Percentiles rank a stretch among this genome's conserved stretches.
These are phyloP conservation scores for Siniperca scherzeri DNA, from an alignment of 2,797 vertebrate species.

Conservation along the genomic window DNA sequence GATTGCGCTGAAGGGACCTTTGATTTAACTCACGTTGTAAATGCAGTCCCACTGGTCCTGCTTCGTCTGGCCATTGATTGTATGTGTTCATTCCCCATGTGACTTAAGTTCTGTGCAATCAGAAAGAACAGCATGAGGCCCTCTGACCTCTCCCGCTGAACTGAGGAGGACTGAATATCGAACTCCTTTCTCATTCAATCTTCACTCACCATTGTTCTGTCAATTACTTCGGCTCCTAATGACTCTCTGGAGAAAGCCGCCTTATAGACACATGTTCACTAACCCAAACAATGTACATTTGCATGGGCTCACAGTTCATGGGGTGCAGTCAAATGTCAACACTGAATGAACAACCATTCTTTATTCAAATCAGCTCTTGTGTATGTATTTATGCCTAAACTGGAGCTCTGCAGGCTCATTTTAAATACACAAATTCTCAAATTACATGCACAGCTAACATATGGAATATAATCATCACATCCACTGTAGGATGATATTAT, in stretches of 20 bases:
- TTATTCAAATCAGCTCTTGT: constrained; percentile 43
- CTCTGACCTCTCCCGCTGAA: constrained; percentile 70
- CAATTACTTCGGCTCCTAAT: constrained; percentile 67
- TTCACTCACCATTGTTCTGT: constrained; percentile 80
- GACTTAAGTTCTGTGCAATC: constrained; percentile 70
- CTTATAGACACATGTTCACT: constrained; percentile 56
- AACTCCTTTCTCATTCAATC: constrained; percentile 76
- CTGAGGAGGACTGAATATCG: constrained; percentile 70
- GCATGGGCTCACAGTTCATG: constrained; percentile 39
- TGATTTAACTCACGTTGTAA: constrained; percentile 78
- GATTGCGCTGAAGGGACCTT: constrained; percentile 70
- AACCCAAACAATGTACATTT: constrained; percentile 63
- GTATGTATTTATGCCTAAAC: constrained; percentile 11
- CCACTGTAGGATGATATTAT: constrained; percentile 21
- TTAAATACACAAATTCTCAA: constrained; percentile 32
- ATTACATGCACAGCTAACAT: constrained; percentile 14
- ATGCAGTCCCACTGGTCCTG: constrained; percentile 61
- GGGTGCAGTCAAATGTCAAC: constrained; percentile 52
- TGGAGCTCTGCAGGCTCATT: constrained; percentile 24
- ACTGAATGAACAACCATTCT: constrained; percentile 41
- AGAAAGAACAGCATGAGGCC: constrained; percentile 66
- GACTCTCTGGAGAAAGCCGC: constrained; percentile 55
- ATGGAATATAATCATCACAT: constrained; percentile 34
- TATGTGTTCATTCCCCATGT: constrained; percentile 63
- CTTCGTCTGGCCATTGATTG: constrained; percentile 74